Conservation (phyloP, 2,113 vertebrate species). For the Eidolon helvum region DNA sequence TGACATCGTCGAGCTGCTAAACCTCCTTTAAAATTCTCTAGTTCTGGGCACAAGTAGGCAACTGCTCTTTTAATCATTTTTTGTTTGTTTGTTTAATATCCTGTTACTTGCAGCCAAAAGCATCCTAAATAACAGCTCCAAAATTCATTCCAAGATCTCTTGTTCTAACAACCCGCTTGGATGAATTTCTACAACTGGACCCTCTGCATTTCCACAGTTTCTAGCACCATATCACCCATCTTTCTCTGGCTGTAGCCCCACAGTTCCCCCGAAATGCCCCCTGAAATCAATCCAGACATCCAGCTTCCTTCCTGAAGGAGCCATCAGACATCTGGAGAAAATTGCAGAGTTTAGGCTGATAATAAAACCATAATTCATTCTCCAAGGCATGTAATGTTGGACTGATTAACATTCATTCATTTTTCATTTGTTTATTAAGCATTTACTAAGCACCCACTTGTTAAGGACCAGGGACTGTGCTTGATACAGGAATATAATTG, state of each 20-base stretch:
- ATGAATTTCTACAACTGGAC: not conserved
- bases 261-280: not conserved
- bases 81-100: not conserved
- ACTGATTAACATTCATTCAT: not conserved
- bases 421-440: not conserved
- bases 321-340: not conserved
- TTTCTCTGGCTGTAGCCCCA: not conserved
- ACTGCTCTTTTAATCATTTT: not conserved
- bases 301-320: not conserved
- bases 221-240: not conserved
- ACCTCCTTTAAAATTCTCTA: not conserved
- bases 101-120: not conserved
- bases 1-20: not conserved
- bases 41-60: not conserved
- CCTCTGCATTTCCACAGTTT: not conserved
- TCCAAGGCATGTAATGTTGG: not conserved
- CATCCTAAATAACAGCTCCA: not conserved
- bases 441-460: not conserved
- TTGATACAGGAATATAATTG: not conserved
- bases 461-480: not conserved
- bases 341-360: not conserved
- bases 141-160: not conserved
- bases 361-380: not conserved
- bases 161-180: not conserved
- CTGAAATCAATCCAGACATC: not conserved